A percentile compares a stretch with the other conserved stretches of the same genome.
These are phyloP conservation scores for Crepidodera aurea DNA, from an alignment of 2,888 invertebrate genomes.

Conservation along the genomic window DNA sequence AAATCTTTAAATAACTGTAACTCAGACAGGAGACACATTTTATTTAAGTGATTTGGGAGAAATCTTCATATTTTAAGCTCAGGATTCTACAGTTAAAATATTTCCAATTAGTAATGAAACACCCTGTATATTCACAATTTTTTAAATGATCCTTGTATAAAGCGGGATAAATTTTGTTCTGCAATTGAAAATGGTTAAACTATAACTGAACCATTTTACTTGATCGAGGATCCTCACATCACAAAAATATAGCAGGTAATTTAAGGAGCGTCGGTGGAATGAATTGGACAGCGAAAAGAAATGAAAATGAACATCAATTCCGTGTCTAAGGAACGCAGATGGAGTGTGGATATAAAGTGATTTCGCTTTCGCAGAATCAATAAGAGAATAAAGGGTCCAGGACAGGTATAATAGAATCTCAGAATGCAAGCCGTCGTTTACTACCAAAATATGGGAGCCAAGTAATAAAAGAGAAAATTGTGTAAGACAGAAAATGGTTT, in stretches of 20 bases:
- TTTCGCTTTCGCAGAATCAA: constrained; percentile 17
- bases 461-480: constrained; percentile 25
- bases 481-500: constrained; percentile 26
- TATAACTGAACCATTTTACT: no score
- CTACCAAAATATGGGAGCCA: constrained; percentile 17
- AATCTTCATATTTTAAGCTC: no score
- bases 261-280: background rate
- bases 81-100: no score
- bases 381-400: constrained; percentile 21
- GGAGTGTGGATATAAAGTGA: constrained; percentile 20
- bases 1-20: no score
- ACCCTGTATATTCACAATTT: no score
- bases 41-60: no score
- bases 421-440: constrained; percentile 22
- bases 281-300: constrained; percentile 4
- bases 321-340: constrained; percentile 7
- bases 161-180: no score
- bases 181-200: no score
- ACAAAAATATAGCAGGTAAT: background rate
- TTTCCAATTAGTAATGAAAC: no score
- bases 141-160: no score
- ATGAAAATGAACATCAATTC: constrained; percentile 15
- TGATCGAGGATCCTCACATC: no score
- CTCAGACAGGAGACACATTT: no score
- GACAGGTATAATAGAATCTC: constrained; percentile 27